Evolutionary conservation across 2,797 vertebrate genomes (phyloP).

Genomic region (Huso huso): DNA sequence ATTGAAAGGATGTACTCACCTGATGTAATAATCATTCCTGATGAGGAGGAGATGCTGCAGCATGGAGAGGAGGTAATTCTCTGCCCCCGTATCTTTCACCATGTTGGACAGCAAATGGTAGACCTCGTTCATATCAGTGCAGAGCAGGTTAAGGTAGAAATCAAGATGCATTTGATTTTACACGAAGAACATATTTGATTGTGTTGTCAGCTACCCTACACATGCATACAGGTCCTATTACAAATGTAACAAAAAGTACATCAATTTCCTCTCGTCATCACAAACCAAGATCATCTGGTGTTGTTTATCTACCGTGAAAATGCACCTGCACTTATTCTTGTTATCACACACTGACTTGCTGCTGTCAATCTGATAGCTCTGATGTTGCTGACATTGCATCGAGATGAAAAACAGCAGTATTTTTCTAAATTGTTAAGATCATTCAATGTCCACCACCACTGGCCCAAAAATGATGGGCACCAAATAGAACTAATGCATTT

Average conservation of each 20-base stretch:
- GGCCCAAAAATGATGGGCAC: too few species aligned
- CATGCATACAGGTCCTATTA: not conserved
- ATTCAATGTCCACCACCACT: too few species aligned
- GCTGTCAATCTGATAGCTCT: not conserved
- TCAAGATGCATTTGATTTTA: not conserved
- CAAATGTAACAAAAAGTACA: not conserved
- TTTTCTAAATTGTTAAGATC: too few species aligned
- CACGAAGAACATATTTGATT: not conserved
- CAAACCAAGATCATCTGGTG: not conserved
- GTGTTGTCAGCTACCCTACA: not conserved
- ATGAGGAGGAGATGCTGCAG: constrained; percentile 94
- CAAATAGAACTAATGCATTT: too few species aligned
- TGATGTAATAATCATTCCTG: constrained; percentile 92
- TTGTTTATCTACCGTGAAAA: not conserved
- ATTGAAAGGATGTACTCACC: constrained; percentile 55
- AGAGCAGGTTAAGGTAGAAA: constrained; percentile 62
- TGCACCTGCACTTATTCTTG: not conserved
- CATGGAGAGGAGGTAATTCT: constrained; percentile 85
- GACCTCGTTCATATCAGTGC: constrained; percentile 86
- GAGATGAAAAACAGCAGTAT: too few species aligned
- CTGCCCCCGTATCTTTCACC: constrained; percentile 87
- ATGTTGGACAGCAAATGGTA: constrained; percentile 93
- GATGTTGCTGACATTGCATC: not conserved
- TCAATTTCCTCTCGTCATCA: not conserved
- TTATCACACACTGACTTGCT: constrained; percentile 1